Percentiles rank a stretch among this genome's conserved stretches.
These are phyloP conservation scores for Amphipyra tragopoginis DNA, from an alignment of 2,888 invertebrate species.

Conservation along the genomic window DNA sequence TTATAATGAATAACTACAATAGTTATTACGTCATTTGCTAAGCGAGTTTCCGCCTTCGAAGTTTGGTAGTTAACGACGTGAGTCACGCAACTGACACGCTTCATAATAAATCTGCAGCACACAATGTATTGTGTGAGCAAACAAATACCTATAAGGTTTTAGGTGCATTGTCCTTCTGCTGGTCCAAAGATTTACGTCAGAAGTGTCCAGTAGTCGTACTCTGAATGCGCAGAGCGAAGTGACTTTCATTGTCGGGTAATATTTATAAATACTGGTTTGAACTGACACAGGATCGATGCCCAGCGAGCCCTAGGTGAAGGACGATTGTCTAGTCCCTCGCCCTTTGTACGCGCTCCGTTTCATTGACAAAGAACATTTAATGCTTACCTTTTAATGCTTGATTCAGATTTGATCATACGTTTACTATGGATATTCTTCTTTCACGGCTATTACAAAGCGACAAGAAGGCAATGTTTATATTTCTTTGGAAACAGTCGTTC, in stretches of 20 bases:
- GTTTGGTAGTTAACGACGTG: constrained; percentile 85
- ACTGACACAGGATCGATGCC: constrained; percentile 82
- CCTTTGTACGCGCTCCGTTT: constrained; percentile 62
- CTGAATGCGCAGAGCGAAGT: constrained; percentile 52
- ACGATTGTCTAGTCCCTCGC: constrained; percentile 82
- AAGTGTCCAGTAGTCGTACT: constrained; percentile 24
- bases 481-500: background rate
- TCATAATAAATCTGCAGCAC: constrained; percentile 76
- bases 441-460: background rate
- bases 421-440: background rate
- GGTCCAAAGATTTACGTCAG: constrained; percentile 48
- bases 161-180: constrained; percentile 71
- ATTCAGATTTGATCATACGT: background rate
- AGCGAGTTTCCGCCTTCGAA: constrained; percentile 87
- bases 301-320: constrained; percentile 86
- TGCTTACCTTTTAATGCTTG: background rate
- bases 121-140: constrained; percentile 64
- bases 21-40: constrained; percentile 87
- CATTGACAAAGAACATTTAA: constrained; percentile 65
- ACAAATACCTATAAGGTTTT: constrained; percentile 57
- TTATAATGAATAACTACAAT: constrained; percentile 87
- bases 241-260: constrained; percentile 72
- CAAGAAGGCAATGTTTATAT: background rate
- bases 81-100: constrained; percentile 85
- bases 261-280: constrained; percentile 85